These are phyloP conservation scores for Drosophila lacertosa DNA, from an alignment of 1,140 invertebrate genomes.

Conservation along the genomic window DNA sequence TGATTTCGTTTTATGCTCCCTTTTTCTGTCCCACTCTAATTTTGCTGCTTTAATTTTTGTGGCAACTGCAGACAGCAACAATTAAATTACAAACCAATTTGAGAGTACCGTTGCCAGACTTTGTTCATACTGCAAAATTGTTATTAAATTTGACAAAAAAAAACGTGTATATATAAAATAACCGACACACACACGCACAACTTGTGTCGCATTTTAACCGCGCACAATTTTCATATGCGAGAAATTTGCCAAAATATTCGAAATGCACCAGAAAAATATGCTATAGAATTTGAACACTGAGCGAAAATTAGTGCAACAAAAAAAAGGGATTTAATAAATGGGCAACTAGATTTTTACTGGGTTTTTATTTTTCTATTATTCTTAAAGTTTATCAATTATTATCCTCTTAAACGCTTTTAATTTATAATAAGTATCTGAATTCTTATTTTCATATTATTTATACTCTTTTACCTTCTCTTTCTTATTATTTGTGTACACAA, in stretches of 20 bases:
- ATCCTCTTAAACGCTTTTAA: too few relatives aligned
- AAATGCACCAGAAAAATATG: slow-evolving; percentile 67
- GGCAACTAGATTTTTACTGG: too few relatives aligned
- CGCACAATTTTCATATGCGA: slow-evolving; percentile 77
- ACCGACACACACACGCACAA: slow-evolving; percentile 14
- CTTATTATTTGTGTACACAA: too few relatives aligned
- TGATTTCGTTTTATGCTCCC: slow-evolving; percentile 8
- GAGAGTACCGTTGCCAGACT: slow-evolving; percentile 37
- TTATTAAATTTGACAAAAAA: slow-evolving; percentile 68
- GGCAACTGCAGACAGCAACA: slow-evolving; percentile 43
- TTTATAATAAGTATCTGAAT: too few relatives aligned
- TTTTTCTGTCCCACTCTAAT: slow-evolving; percentile 21
- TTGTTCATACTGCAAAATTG: slow-evolving; percentile 50
- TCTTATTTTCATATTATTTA: too few relatives aligned
- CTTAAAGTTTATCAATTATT: too few relatives aligned
- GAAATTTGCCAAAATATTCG: slow-evolving; percentile 79
- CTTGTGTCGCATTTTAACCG: slow-evolving; percentile 76
- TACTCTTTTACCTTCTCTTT: too few relatives aligned
- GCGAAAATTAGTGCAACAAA: slow-evolving; percentile 1
- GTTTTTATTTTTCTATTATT: too few relatives aligned
- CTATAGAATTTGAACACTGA: slow-evolving; percentile 32
- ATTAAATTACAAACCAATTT: slow-evolving; percentile 81
- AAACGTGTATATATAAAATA: slow-evolving; percentile 18
- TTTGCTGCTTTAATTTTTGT: slow-evolving; percentile 24
- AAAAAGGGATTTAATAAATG: too few relatives aligned